Evolutionary conservation across 2,113 vertebrate species (phyloP).

Genomic region (Zeus faber): DNA sequence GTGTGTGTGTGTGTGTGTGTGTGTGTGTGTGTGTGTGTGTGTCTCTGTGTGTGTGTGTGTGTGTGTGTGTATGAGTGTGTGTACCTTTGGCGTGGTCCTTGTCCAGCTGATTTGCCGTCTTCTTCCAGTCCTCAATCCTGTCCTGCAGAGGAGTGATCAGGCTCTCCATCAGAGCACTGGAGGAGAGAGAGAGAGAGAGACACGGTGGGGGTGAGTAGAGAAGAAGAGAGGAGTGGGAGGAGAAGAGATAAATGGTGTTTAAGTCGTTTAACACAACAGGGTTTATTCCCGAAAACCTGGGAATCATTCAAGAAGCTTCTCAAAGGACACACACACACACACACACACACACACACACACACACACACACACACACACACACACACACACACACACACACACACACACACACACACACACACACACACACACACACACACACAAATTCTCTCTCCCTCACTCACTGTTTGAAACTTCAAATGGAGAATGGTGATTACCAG

Average conservation of each 20-base stretch:
- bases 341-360: not conserved
- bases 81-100: slow-evolving; percentile 96
- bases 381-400: not conserved
- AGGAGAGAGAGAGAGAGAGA: not conserved
- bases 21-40: not conserved
- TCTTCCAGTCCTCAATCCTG: slow-evolving; percentile 98
- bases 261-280: not conserved
- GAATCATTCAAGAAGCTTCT: too few relatives aligned
- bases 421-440: not conserved
- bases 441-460: not conserved
- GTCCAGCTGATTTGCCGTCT: slow-evolving; percentile 92
- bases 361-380: not conserved
- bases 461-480: not conserved
- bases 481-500: not conserved
- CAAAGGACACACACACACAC: not conserved
- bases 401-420: slow-evolving; percentile 1
- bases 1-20: slow-evolving; percentile 3
- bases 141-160: slow-evolving; percentile 95
- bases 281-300: not conserved
- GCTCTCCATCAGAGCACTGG: slow-evolving; percentile 93
- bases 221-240: not conserved
- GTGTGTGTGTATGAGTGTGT: not conserved
- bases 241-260: not conserved
- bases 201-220: not conserved
- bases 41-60: not conserved